A percentile compares a stretch with the other conserved stretches of the same genome.
phyloP scores from a whole-genome alignment of 37 sponge, comb jelly and placozoan species.

The Halisarca cf. caerulea region DNA sequence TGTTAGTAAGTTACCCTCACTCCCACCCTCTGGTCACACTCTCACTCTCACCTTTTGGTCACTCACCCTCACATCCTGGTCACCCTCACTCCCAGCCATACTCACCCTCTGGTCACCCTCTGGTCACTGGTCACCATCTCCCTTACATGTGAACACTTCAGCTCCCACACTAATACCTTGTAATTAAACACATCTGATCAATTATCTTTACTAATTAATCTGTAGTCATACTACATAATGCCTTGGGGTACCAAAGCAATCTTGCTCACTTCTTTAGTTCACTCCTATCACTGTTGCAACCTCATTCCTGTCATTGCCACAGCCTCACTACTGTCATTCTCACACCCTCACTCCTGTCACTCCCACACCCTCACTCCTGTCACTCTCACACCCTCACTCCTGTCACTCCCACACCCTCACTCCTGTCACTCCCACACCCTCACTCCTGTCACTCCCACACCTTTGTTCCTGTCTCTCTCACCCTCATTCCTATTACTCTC shows the following conservation, averaged over 20 bases:
- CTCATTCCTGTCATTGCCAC: no score
- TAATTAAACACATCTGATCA: no score
- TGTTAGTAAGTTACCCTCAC: constrained; percentile 56
- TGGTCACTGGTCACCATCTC: no score
- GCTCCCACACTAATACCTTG: no score
- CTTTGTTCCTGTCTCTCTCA: not conserved
- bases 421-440: not conserved
- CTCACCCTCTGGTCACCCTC: not conserved
- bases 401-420: not conserved
- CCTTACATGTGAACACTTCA: no score
- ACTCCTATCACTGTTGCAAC: no score
- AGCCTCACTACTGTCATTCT: not conserved
- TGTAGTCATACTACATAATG: no score
- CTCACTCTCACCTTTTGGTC: not conserved
- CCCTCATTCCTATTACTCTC: not conserved
- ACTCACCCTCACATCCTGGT: not conserved
- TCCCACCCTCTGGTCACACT: not conserved
- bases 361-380: no score
- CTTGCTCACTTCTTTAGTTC: no score
- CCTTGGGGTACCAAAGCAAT: no score
- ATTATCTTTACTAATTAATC: no score
- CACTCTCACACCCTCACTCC: not conserved
- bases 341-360: not conserved
- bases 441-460: not conserved
- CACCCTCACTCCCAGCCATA: not conserved